These are phyloP conservation scores for Trisateles emortualis DNA, from an alignment of 2,888 invertebrate genomes.

Conservation along the genomic window DNA sequence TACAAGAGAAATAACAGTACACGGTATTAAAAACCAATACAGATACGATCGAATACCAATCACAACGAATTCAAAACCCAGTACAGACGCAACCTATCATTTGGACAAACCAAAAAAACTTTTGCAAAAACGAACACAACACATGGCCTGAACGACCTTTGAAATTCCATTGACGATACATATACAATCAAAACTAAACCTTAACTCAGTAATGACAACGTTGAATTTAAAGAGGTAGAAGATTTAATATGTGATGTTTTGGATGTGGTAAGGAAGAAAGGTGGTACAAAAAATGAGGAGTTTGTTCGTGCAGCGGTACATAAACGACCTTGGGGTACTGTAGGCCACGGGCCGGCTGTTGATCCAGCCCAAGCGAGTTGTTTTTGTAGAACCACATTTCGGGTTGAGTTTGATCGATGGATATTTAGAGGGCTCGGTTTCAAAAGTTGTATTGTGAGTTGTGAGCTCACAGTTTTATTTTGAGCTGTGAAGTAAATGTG, in stretches of 20 bases:
- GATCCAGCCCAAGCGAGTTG: constrained; percentile 71
- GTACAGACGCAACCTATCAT: constrained; percentile 67
- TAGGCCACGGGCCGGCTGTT: constrained; percentile 82
- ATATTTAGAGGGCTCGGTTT: constrained; percentile 60
- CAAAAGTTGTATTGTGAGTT: constrained; percentile 38
- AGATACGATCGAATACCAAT: constrained; percentile 48
- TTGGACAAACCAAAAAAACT: constrained; percentile 59
- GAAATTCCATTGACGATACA: constrained; percentile 64
- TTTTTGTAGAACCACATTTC: constrained; percentile 70
- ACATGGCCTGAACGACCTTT: constrained; percentile 79
- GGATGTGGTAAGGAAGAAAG: constrained; percentile 69
- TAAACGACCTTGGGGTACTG: constrained; percentile 83
- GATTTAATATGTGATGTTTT: constrained; percentile 55
- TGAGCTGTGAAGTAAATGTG: constrained; percentile 17
- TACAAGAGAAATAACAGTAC: constrained; percentile 33
- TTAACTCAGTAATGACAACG: constrained; percentile 41
- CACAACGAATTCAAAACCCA: constrained; percentile 42
- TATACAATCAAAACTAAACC: constrained; percentile 40
- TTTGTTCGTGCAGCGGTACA: constrained; percentile 78
- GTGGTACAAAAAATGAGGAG: constrained; percentile 76
- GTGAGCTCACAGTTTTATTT: constrained; percentile 9
- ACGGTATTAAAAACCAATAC: constrained; percentile 37
- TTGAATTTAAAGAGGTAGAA: constrained; percentile 33
- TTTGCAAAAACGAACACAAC: constrained; percentile 80
- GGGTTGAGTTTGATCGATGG: constrained; percentile 74